These are phyloP conservation scores for Puffinus mauretanicus DNA, from an alignment of 2,113 vertebrate genomes.

Conservation along the genomic window DNA sequence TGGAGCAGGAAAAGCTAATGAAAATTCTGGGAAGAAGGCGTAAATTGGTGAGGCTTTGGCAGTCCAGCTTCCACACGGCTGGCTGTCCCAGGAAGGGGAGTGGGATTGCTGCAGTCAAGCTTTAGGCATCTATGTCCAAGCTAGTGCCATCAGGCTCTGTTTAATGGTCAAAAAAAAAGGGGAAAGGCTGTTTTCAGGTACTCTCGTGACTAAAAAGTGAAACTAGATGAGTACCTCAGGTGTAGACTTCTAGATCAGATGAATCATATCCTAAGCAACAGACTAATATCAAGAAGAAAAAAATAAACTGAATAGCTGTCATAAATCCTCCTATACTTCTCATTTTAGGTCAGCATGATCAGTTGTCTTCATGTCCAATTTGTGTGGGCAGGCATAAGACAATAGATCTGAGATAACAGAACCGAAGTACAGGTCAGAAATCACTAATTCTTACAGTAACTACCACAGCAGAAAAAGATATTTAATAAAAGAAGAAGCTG, in stretches of 20 bases:
- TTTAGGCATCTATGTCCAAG: not conserved
- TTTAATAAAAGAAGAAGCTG: not conserved
- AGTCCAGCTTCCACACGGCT: not conserved
- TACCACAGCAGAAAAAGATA: not conserved
- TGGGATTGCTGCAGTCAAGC: not conserved
- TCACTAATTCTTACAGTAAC: not conserved
- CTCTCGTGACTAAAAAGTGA: not conserved
- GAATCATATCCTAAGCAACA: not conserved
- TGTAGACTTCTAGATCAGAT: not conserved
- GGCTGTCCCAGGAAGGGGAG: not conserved
- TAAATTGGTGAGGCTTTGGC: not conserved
- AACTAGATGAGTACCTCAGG: not conserved
- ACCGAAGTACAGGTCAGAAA: not conserved
- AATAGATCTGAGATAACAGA: not conserved
- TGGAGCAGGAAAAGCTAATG: not conserved
- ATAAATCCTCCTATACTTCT: not conserved
- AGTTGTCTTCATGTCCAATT: not conserved
- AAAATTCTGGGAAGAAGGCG: not conserved
- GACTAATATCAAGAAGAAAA: not conserved
- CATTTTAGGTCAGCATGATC: not conserved
- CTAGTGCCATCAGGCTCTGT: not conserved
- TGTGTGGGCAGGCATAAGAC: not conserved
- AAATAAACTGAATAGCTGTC: not conserved
- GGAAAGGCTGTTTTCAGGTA: not conserved
- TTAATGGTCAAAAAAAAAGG: not conserved